Evolutionary conservation across 2,888 invertebrate species (phyloP), one percentile per base, ranked within the genome.

Genomic region (Argynnis bischoffii): DNA sequence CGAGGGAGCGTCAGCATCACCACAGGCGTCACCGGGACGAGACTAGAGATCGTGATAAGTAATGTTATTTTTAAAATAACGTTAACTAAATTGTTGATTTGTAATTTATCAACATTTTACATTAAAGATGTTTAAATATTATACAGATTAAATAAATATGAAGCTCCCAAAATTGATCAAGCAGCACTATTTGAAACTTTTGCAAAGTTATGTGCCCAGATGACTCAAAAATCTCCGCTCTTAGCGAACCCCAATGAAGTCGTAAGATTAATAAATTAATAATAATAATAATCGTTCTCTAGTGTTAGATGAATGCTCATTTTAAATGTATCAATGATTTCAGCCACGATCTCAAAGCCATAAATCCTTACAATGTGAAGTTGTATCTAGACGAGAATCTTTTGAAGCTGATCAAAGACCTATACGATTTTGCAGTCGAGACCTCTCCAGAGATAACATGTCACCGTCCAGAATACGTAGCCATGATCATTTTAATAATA

Each of bases 301-400:
- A 51, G 8, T 15, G 13, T 41, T 54, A 41, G 35, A 41, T 8
- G 2, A 41, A 11, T 1, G 2, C 18, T 18, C 11, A 41, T 11
- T 8, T 41, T 41, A 41, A 41, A 41, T 11, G 35, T 41, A 41
- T 11, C 35, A 21, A 6, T n/a, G 41, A 8, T 84, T 82, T 57
- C 76, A 90, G 91, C 75, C 78, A 15, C 84, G 86, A 48, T 80
- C 83, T n/a, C 85, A 84, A 18, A 92, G 92, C 59, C 88, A 92
- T 75, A 91, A 91, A 76, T 92, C 92, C 2, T 74, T 92, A 35
- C 90, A 92, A 77, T 90, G 90, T 70, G 89, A 90, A 77, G 87
- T 82, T 2, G 31, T 73, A 16, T 67, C 84, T 0, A 79, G 72
- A 59, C 77, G 74, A 6, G 82, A 83, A 6, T 53, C 77, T 0